Percentiles rank a stretch among this genome's conserved stretches.
Conservation (phyloP, 2,888 invertebrate species). For the Esperia sulphurella region DNA sequence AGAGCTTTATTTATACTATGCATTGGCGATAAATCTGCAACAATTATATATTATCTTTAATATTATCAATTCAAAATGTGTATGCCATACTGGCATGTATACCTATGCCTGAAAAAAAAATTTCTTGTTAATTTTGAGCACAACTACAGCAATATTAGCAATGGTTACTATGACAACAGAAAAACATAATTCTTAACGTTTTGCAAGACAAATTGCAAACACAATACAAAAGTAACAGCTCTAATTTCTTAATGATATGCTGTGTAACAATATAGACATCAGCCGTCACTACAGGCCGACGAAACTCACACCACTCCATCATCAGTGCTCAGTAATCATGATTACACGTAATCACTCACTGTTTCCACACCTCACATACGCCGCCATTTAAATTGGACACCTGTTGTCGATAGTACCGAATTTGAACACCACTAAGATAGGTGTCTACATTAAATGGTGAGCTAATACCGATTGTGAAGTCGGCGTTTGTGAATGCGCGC, state of each 20-base stretch:
- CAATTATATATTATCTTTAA: no score
- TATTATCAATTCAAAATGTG: no score
- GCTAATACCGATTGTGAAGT: constrained; percentile 3
- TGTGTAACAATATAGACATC: constrained; percentile 33
- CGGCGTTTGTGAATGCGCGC: background rate
- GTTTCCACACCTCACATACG: constrained; percentile 38
- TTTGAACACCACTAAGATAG: background rate
- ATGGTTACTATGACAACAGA: no score
- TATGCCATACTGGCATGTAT: no score
- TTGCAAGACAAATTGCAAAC: no score
- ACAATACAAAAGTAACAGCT: no score
- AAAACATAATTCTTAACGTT: background rate
- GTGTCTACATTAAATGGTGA: constrained; percentile 8
- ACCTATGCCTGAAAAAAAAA: no score
- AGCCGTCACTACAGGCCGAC: constrained; percentile 18
- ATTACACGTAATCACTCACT: constrained; percentile 48
- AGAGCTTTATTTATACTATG: no score
- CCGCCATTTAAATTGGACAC: constrained; percentile 29
- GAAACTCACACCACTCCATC: constrained; percentile 30
- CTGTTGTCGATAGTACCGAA: constrained; percentile 2
- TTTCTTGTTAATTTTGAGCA: no score
- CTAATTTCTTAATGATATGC: constrained; percentile 4
- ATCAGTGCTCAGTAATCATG: constrained; percentile 24
- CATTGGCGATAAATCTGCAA: no score
- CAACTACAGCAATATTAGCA: no score